phyloP scores from a whole-genome alignment of 2,888 invertebrate species.

The Idaea aversata region DNA sequence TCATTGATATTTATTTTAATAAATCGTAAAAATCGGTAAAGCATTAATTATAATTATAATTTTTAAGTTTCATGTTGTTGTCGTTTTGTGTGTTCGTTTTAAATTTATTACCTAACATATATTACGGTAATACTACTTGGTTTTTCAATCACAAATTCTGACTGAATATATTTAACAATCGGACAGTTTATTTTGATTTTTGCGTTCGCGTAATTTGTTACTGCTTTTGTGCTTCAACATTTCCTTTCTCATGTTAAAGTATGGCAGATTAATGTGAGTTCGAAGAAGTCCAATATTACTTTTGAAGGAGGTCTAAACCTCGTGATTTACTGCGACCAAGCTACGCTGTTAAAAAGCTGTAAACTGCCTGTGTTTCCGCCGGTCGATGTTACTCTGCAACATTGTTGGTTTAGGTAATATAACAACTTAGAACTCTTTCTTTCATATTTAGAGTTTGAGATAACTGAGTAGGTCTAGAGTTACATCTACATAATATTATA shows the following conservation, averaged over 20 bases:
- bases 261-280: constrained; percentile 76
- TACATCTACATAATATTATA: not conserved
- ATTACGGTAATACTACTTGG: no score
- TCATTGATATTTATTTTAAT: no score
- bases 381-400: constrained; percentile 51
- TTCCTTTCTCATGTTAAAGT: constrained; percentile 74
- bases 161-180: not conserved
- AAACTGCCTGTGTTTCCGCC: constrained; percentile 77
- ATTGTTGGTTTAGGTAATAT: constrained; percentile 41
- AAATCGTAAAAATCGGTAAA: no score
- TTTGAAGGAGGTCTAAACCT: constrained; percentile 72
- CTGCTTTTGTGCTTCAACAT: constrained; percentile 59
- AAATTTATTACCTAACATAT: no score
- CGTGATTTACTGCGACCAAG: constrained; percentile 74
- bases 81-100: no score
- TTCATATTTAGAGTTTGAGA: not conserved
- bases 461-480: not conserved
- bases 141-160: constrained; percentile 7
- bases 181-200: constrained; percentile 36
- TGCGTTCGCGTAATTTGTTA: constrained; percentile 54
- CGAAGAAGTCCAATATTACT: constrained; percentile 77
- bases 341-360: constrained; percentile 76
- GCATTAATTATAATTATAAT: no score
- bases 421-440: not conserved
- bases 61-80: no score